phyloP scores from a whole-genome alignment of 1,140 invertebrate genomes.

The Drosophila gunungcola region DNA sequence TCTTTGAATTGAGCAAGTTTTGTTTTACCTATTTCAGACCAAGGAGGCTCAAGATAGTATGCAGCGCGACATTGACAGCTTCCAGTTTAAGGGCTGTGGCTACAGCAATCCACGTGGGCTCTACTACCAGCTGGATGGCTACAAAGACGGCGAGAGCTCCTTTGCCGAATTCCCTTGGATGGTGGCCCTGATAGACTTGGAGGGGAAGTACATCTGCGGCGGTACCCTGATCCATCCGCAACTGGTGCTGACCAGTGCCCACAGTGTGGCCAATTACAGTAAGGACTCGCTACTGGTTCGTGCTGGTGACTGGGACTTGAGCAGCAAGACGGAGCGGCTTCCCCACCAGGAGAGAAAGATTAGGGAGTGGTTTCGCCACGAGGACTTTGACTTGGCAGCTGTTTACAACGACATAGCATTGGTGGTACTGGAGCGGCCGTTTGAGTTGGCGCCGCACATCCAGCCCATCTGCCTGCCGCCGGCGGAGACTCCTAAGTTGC shows the following conservation, averaged over 20 bases:
- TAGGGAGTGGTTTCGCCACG: constrained; percentile 84
- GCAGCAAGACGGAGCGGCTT: constrained; percentile 45
- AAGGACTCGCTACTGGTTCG: constrained; percentile 84
- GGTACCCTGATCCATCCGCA: constrained; percentile 88
- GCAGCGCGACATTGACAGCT: constrained; percentile 18
- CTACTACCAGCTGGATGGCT: constrained; percentile 89
- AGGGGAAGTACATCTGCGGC: constrained; percentile 88
- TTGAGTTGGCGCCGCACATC: constrained; percentile 88
- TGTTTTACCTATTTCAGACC: constrained; percentile 12
- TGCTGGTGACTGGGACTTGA: constrained; percentile 92
- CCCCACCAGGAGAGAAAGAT: constrained; percentile 90
- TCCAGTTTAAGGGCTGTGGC: constrained; percentile 87
- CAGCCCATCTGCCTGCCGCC: constrained; percentile 90
- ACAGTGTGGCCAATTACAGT: constrained; percentile 85
- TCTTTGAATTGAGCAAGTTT: too few relatives aligned
- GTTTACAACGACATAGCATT: constrained; percentile 89
- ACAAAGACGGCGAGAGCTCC: constrained; percentile 86
- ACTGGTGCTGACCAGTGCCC: constrained; percentile 89
- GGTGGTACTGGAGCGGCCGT: constrained; percentile 87
- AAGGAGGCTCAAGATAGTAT: constrained; percentile 14
- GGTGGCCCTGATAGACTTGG: constrained; percentile 89
- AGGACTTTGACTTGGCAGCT: constrained; percentile 86
- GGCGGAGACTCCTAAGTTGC: constrained; percentile 37
- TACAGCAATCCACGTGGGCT: constrained; percentile 89
- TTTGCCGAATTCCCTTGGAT: constrained; percentile 91